A percentile compares a stretch with the other conserved stretches of the same genome.
Evolutionary conservation across 2,113 vertebrate species (phyloP).

Genomic region (Sprattus sprattus): DNA sequence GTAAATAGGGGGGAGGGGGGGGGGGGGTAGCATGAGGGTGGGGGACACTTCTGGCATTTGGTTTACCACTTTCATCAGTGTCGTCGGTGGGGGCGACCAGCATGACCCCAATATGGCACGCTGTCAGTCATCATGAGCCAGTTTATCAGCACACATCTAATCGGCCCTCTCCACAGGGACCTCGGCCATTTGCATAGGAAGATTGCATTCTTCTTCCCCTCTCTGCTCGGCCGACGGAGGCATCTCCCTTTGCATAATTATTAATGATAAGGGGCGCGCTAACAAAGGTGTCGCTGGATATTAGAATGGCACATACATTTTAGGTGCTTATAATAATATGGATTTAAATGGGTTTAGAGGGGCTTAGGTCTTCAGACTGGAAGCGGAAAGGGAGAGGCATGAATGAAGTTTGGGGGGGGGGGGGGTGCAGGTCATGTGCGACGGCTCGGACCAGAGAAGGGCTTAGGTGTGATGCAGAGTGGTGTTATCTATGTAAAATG

Average conservation of each 20-base stretch:
- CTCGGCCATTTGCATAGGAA: conserved; percentile 88
- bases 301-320: conserved; percentile 67
- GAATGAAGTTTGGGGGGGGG: not conserved
- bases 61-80: conserved; percentile 79
- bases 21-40: conserved; percentile 53
- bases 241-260: conserved; percentile 85
- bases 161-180: conserved; percentile 77
- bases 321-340: conserved; percentile 43
- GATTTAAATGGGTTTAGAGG: not conserved
- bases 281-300: conserved; percentile 86
- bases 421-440: not conserved
- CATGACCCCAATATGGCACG: conserved; percentile 79
- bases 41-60: conserved; percentile 84
- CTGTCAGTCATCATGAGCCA: conserved; percentile 88
- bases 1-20: not conserved
- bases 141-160: conserved; percentile 86
- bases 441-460: not conserved
- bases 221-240: conserved; percentile 77
- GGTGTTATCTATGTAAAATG: not conserved
- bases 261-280: conserved; percentile 80
- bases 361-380: not conserved
- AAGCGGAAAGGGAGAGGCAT: not conserved
- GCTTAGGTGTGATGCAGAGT: not conserved
- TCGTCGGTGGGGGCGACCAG: conserved; percentile 74
- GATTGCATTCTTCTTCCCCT: conserved; percentile 85